Evolutionary conservation across 2,797 vertebrate genomes (phyloP), one percentile per base, ranked within the genome.

Genomic region (Hippopotamyrus pictus): DNA sequence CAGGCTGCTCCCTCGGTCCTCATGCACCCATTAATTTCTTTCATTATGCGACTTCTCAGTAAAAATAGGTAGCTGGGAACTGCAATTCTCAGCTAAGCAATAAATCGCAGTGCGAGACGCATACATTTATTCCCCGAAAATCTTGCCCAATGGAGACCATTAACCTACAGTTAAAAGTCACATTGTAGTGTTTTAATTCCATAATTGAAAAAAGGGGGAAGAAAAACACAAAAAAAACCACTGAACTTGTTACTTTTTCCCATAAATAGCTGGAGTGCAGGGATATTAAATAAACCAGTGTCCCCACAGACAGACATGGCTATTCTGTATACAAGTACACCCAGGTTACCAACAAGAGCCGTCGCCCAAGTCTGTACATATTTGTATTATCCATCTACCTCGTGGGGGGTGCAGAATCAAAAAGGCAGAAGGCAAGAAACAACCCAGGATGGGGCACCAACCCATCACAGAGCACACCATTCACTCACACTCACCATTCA

Each of bases 161-260:
- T 89, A 86, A 29, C 62, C 83, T 41, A 12, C 5, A 69, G 82
- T 69, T 69, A 73, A 73, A 17, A 69, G 25, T 33, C 62, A 79
- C 22, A 50, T 50, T 82, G 59, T 62, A 82, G 37, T 46, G 14
- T 6, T 90, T 88, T 89, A 88, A 89, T 88, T 90, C 51, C 73
- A 65, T 57, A 83, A 88, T 59, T 83, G 86, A 83, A 90, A 83
- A 59, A 17, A 50, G 9, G 22, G 44, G 19, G n/a, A n/a, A 19
- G 1, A 22, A 41, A 83, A 22, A 22, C 46, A 82, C 76, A 22
- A 25, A 79, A 76, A 79, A 79, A 17, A 0, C 2, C 41, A 79
- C 17, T 19, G 73, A 2, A 44, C 25, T 17, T 79, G 19, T 44
- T 79, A 79, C 37, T 8, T 79, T 44, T 3, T 83, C 37, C 37